Evolutionary conservation across 2,113 vertebrate species (phyloP).

Genomic region (Narcine bancroftii): DNA sequence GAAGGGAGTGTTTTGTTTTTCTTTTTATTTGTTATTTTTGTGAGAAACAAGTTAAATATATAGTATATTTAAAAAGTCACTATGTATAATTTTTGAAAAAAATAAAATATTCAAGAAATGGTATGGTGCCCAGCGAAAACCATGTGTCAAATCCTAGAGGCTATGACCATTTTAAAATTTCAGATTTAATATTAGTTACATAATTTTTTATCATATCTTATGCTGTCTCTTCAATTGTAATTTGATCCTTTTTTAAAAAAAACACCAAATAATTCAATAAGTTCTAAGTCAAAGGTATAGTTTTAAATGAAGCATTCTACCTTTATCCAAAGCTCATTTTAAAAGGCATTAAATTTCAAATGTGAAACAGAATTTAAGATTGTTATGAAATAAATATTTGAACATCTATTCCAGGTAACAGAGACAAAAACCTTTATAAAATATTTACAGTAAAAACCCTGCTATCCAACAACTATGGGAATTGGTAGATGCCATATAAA

Average conservation of each 20-base stretch:
- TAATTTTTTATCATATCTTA: background rate
- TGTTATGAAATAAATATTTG: background rate
- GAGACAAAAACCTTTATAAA: background rate
- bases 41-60: too few species aligned
- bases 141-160: background rate
- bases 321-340: background rate
- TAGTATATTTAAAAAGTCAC: too few species aligned
- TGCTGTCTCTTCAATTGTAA: constrained; percentile 1
- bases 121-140: background rate
- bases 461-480: too few species aligned
- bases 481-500: too few species aligned
- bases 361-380: background rate
- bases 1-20: too few species aligned
- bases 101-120: too few species aligned
- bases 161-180: background rate
- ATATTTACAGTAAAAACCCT: too few species aligned
- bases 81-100: too few species aligned
- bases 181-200: background rate
- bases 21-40: too few species aligned
- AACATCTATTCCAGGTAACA: background rate
- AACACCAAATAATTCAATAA: background rate
- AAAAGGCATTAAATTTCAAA: background rate
- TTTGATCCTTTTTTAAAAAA: background rate
- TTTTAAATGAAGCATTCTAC: background rate
- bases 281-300: background rate